Conservation (phyloP, 37 sponge, comb jelly and placozoan species). For the Mnemiopsis leidyi region DNA sequence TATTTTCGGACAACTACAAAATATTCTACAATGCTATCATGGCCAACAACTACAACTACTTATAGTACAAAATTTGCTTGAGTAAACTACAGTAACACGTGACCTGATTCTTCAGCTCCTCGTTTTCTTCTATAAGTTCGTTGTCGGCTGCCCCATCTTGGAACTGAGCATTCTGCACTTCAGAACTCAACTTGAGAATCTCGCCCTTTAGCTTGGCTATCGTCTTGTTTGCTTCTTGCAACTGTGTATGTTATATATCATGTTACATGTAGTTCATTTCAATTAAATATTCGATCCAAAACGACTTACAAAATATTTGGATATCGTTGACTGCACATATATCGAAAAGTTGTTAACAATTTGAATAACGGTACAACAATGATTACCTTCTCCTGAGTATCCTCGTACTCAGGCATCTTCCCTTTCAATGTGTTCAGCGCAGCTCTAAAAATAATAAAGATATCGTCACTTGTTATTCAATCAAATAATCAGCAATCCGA, state of each 20-base stretch:
- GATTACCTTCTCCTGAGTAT: constrained; percentile 15
- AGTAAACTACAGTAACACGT: no score
- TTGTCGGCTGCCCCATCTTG: not conserved
- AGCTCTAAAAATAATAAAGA: constrained; percentile 2
- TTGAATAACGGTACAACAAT: not conserved
- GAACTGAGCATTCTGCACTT: constrained; percentile 20
- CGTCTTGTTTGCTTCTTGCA: constrained; percentile 42
- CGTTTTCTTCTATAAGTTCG: constrained; percentile 55
- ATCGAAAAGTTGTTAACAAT: not conserved
- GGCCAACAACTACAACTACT: no score
- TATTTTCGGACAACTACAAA: no score
- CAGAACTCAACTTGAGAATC: constrained; percentile 28
- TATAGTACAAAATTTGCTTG: no score
- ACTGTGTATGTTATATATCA: not conserved
- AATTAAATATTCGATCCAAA: no score
- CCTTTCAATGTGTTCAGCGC: not conserved
- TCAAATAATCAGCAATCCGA: no score
- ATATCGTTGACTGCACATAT: no score
- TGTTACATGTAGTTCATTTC: not conserved
- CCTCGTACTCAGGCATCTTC: not conserved
- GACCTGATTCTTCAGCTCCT: constrained; percentile 39
- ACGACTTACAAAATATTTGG: no score
- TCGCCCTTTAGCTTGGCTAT: constrained; percentile 46
- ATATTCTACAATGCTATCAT: no score
- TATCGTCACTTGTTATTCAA: no score